These are phyloP conservation scores for Neotoxoptera formosana DNA, from an alignment of 1,140 invertebrate genomes.

Conservation along the genomic window DNA sequence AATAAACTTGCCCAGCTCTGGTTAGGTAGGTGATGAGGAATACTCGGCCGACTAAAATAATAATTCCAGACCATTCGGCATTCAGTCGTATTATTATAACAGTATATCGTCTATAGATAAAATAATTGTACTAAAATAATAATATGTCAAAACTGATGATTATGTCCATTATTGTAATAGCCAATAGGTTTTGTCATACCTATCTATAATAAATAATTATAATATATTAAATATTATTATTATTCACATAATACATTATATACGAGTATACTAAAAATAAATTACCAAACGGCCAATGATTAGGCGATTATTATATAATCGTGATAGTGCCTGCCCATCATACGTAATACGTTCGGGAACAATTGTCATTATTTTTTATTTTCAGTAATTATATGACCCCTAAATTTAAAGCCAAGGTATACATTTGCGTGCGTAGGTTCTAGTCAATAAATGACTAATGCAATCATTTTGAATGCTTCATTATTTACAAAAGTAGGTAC, in stretches of 20 bases:
- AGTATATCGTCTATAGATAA: neutral
- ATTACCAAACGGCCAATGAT: neutral
- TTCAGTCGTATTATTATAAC: neutral
- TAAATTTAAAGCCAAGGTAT: neutral
- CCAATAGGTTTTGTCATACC: neutral
- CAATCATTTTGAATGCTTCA: neutral
- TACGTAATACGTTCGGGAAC: neutral
- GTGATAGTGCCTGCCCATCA: neutral
- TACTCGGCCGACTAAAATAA: neutral
- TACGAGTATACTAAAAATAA: neutral
- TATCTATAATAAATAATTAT: too few species aligned
- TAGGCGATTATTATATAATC: neutral
- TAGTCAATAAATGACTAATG: neutral
- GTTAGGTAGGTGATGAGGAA: neutral
- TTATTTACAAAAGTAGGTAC: neutral
- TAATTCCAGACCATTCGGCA: neutral
- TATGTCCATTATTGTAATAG: neutral
- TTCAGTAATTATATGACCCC: neutral
- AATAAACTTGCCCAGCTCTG: too few species aligned
- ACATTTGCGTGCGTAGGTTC: neutral
- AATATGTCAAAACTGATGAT: too few species aligned
- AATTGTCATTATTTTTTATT: neutral
- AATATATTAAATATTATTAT: too few species aligned
- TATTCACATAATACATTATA: neutral
- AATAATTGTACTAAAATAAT: too few species aligned